Evolutionary conservation across 2,797 vertebrate genomes (phyloP), one percentile per base, ranked within the genome.

Genomic region (Natrix natrix): DNA sequence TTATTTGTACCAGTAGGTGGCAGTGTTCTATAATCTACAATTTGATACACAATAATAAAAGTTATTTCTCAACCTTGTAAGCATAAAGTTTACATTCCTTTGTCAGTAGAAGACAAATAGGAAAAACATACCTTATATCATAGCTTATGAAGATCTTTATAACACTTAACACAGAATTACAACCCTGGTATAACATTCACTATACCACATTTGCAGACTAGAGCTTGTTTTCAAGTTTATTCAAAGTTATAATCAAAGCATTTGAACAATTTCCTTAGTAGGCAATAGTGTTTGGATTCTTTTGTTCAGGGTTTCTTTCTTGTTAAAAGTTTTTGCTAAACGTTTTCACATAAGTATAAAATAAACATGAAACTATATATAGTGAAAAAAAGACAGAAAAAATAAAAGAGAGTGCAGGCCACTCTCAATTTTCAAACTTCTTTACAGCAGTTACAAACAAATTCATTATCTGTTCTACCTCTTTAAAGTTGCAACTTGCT

Each of bases 1-100:
- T 55, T 88, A 78, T 57, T 32, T 91, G 17, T 86, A 26, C 87
- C 93, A 91, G 91, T 89, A 91, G 93, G 56, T 93, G 93, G 93
- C 90, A 91, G 56, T 89, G 17, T 91, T 93, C 13, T 16, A 91
- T 57, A 89, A n/a, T 55, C 66, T 91, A 54, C 43, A 66, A 63
- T 13, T 89, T 59, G 28, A 88, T 48, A 91, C 86, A 88, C 60
- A 14, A n/a, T 22, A n/a, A 5, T 59, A 78, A 91, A 59, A 57
- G 16, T 63, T 83, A 28, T 59, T 16, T 63, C 24, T 87, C 20
- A 43, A 56, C 28, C 37, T 91, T 87, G 59, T 37, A 37, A 37
- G 32, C 59, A 54, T 88, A 26, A 22, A 57, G 37, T 32, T 61
- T 61, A 28, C 60, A 17, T 54, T 37, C 37, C n/a, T 43, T 88